Percentiles rank a stretch among this genome's conserved stretches.
Evolutionary conservation across 64 coral and sea anemone species (phyloP).

Genomic region (Montipora sp.): DNA sequence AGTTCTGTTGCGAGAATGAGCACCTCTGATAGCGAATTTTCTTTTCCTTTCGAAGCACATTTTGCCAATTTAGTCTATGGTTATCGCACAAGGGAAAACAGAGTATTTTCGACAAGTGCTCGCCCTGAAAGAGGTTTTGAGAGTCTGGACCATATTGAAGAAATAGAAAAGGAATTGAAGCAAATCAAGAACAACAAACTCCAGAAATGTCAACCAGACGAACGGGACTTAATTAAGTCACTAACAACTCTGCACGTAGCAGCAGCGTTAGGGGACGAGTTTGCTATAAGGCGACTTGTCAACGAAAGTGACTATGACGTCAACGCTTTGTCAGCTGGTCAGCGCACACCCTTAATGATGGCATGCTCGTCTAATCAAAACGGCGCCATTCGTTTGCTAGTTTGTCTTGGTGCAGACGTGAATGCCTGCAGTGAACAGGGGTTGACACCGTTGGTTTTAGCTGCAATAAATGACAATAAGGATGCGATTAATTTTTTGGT

Average conservation of each 20-base stretch:
- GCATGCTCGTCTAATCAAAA: slow-evolving; percentile 77
- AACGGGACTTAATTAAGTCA: neutral
- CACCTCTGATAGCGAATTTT: slow-evolving; percentile 26
- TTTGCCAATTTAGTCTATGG: neutral
- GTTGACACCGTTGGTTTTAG: slow-evolving; percentile 67
- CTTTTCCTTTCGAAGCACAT: slow-evolving; percentile 22
- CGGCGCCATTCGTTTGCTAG: slow-evolving; percentile 51
- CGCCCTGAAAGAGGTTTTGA: neutral
- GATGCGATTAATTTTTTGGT: slow-evolving; percentile 48
- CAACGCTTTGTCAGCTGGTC: slow-evolving; percentile 39
- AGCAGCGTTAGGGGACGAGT: slow-evolving; percentile 55
- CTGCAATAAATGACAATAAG: slow-evolving; percentile 48
- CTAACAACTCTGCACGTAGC: slow-evolving; percentile 74
- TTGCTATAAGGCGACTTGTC: slow-evolving; percentile 48
- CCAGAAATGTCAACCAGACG: slow-evolving; percentile 13
- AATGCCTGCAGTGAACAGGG: slow-evolving; percentile 57
- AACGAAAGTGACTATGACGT: slow-evolving; percentile 47
- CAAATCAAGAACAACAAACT: slow-evolving; percentile 16
- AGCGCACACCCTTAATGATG: slow-evolving; percentile 72
- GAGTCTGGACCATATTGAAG: neutral
- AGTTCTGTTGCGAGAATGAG: neutral
- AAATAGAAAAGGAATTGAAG: slow-evolving; percentile 17
- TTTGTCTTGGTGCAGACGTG: slow-evolving; percentile 64
- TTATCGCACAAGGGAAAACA: slow-evolving; percentile 18
- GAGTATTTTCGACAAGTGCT: neutral